A percentile compares a stretch with the other conserved stretches of the same genome.
These are phyloP conservation scores for Platanista minor DNA, from an alignment of 2,113 vertebrate genomes.

Conservation along the genomic window DNA sequence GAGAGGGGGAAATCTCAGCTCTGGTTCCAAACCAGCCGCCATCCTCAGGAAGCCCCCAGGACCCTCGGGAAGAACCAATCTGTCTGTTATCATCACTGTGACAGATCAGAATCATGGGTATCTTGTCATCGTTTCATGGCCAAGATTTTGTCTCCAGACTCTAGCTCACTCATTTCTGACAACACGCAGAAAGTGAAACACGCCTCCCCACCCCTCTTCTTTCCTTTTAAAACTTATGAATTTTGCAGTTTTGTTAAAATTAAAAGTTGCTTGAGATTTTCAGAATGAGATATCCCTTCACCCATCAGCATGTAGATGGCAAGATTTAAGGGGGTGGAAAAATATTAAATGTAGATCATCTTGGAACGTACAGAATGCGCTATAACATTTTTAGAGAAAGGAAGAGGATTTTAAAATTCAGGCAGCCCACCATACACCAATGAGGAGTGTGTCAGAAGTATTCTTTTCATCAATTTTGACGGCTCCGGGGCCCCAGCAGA, in stretches of 20 bases:
- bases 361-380: conserved; percentile 35
- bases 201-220: neutral
- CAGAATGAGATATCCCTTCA: conserved; percentile 1
- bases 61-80: neutral
- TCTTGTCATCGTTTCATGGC: neutral
- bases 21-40: neutral
- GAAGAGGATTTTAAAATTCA: conserved; percentile 55
- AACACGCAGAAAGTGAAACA: conserved; percentile 52
- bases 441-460: neutral
- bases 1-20: neutral
- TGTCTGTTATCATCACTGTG: conserved; percentile 12
- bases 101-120: neutral
- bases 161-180: conserved; percentile 64
- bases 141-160: conserved; percentile 56
- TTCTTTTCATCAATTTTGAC: neutral
- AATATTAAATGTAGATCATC: conserved; percentile 38
- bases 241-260: conserved; percentile 63
- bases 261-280: conserved; percentile 60
- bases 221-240: conserved; percentile 63
- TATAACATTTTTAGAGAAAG: conserved; percentile 37
- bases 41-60: neutral
- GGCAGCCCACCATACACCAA: conserved; percentile 51
- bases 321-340: conserved; percentile 17
- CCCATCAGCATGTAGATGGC: neutral
- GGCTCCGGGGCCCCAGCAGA: neutral